These are phyloP conservation scores for Sinella curviseta DNA, from an alignment of 1,140 invertebrate genomes.

Conservation along the genomic window DNA sequence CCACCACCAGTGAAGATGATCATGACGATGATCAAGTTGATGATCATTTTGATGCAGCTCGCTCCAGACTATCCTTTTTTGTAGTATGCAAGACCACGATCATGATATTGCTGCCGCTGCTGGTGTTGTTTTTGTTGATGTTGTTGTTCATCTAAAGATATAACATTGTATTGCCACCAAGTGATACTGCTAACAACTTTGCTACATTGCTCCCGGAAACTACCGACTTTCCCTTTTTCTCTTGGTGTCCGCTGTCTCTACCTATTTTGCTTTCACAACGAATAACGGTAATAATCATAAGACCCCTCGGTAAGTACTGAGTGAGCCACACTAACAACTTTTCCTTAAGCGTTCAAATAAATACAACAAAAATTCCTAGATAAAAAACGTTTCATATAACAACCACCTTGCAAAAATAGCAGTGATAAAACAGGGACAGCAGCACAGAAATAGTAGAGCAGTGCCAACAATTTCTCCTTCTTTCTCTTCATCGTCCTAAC, in stretches of 20 bases:
- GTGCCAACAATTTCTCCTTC: not conserved
- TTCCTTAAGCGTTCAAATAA: not conserved
- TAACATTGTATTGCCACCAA: not conserved
- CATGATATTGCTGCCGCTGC: not conserved
- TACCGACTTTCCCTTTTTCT: conserved; percentile 7
- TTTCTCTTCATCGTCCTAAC: not conserved
- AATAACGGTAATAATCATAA: conserved; percentile 22
- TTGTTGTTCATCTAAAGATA: not conserved
- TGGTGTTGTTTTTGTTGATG: not conserved
- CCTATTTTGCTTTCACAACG: not conserved
- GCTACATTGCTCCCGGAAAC: not conserved
- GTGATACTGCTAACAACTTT: not conserved
- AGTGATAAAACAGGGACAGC: not conserved
- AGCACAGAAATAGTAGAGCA: not conserved
- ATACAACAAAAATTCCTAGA: not conserved
- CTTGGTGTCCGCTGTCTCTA: not conserved
- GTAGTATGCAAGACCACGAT: not conserved
- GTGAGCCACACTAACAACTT: not conserved
- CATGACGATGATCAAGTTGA: not conserved
- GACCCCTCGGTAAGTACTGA: not conserved
- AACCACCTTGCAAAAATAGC: no score
- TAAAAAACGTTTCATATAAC: no score
- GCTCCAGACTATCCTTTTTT: not conserved
- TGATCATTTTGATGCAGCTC: not conserved
- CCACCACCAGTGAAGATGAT: no score